A percentile compares a stretch with the other conserved stretches of the same genome.
Evolutionary conservation across 1,140 invertebrate species (phyloP).

Genomic region (Lamellibrachia luymesi): DNA sequence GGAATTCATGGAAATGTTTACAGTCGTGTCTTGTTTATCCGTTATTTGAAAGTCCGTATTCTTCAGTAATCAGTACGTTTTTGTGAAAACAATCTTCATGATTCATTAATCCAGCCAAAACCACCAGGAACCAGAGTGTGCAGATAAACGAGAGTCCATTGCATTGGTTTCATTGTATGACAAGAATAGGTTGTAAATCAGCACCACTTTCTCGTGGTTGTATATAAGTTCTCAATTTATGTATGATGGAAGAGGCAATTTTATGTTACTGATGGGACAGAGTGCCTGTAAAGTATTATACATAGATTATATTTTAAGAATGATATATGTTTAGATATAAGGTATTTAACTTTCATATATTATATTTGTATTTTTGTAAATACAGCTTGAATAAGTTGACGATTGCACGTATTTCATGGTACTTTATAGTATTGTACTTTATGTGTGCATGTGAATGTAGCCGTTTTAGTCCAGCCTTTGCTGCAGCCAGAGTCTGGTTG

Average conservation of each 20-base stretch:
- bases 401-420: not conserved
- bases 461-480: not conserved
- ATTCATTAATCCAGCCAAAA: too few species aligned
- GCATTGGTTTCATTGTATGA: not conserved
- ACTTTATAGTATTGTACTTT: not conserved
- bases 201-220: too few species aligned
- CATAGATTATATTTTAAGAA: not conserved
- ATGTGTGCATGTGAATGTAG: not conserved
- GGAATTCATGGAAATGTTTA: not conserved
- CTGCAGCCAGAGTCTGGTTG: not conserved
- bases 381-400: not conserved
- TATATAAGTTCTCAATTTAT: too few species aligned
- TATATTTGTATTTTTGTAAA: not conserved
- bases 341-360: not conserved
- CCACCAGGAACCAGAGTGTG: too few species aligned
- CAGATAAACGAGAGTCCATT: not conserved
- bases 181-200: not conserved
- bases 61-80: too few species aligned
- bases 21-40: too few species aligned
- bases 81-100: too few species aligned
- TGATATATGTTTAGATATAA: not conserved
- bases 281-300: not conserved
- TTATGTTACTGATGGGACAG: too few species aligned
- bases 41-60: too few species aligned
- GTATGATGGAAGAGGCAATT: too few species aligned